Evolutionary conservation across 2,888 invertebrate genomes (phyloP), one percentile per base, ranked within the genome.

Genomic region (Heliconius sara): DNA sequence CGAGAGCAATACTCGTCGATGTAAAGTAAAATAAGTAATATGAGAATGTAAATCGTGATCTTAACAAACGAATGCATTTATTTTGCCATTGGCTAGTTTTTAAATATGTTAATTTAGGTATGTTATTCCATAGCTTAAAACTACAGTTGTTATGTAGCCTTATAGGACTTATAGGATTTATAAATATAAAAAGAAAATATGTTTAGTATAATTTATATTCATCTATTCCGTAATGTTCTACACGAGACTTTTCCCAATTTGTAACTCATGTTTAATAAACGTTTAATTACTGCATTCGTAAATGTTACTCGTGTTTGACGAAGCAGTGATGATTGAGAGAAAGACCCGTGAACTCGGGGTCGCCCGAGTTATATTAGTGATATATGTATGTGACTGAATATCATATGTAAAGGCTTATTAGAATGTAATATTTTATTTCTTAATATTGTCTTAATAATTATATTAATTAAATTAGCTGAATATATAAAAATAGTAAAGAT

Each of bases 321-420:
- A 91, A 88, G 86, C 87, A 87, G 88, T 87, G 88, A 88, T 86
- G 86, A 88, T 86, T 84, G 85, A 89, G 87, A 86, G 84, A 86
- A 87, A 81, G 87, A 87, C 85, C 88, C 87, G 85, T 92, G 90
- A 92, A 91, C 91, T 83, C 85, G 85, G 87, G 91, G 88, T 92
- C 91, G 70, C 89, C 25, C 66, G 87, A 89, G 89, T 90, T 84
- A 84, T 85, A 86, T 86, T 86, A 88, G 87, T 85, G 88, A 89
- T 89, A 87, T 89, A 89, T 87, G 89, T 89, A 89, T 87, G 89
- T 86, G 89, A 91, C 89, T 30, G 76, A 67, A 66, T 66, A 52
- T 30, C 19, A 52, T 39, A 12, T 39, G 22, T 68, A n/a, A 60
- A 60, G 10, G 10, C n/a, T 60, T 22, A 10, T 52, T 63, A 25